Evolutionary conservation across 2,113 vertebrate genomes (phyloP).

Genomic region (Arenaria interpres): DNA sequence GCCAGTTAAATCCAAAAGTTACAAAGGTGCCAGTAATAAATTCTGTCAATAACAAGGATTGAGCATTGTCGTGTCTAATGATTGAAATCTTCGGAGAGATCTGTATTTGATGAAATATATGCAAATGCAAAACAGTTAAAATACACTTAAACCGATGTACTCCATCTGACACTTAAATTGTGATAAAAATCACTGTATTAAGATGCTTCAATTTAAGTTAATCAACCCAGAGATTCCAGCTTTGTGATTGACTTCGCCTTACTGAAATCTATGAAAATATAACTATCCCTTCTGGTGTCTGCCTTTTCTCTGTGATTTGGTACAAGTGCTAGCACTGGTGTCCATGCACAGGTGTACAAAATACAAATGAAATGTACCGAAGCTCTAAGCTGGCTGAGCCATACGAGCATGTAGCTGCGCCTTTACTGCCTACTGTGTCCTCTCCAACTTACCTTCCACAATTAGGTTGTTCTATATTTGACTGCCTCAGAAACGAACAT

Average conservation of each 20-base stretch:
- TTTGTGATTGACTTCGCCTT: background rate
- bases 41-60: background rate
- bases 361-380: background rate
- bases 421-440: background rate
- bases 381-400: background rate
- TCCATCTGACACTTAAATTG: background rate
- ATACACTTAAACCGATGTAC: background rate
- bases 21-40: background rate
- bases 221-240: background rate
- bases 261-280: background rate
- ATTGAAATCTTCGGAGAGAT: background rate
- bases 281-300: background rate
- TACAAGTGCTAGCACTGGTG: background rate
- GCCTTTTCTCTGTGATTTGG: background rate
- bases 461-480: background rate
- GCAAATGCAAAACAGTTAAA: background rate
- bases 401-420: background rate
- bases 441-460: background rate
- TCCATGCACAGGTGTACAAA: background rate
- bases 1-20: background rate
- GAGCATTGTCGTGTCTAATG: background rate
- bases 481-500: background rate
- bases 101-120: background rate
- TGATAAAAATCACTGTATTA: background rate
- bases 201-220: background rate